A percentile compares a stretch with the other conserved stretches of the same genome.
These are phyloP conservation scores for Neuroterus valhalla DNA, from an alignment of 1,140 invertebrate species.

Conservation along the genomic window DNA sequence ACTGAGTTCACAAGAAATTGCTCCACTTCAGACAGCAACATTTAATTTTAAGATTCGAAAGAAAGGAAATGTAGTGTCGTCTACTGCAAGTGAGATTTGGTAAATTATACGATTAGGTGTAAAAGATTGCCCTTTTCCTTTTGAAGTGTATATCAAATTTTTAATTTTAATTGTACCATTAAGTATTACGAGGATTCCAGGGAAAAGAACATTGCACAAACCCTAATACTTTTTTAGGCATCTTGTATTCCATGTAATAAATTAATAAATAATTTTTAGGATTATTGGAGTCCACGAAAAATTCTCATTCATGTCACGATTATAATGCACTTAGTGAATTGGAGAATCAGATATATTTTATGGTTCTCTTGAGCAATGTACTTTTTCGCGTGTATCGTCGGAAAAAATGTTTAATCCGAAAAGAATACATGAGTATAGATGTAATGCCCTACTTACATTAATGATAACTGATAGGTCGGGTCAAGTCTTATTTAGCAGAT, in stretches of 20 bases:
- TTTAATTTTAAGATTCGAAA: background rate
- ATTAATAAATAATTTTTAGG: too few species aligned
- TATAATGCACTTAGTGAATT: background rate
- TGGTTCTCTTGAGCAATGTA: conserved; percentile 3
- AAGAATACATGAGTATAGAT: background rate
- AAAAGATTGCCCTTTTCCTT: conserved; percentile 49
- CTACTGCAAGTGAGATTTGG: background rate
- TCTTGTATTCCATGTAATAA: too few species aligned
- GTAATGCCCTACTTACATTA: too few species aligned
- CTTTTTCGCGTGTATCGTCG: background rate
- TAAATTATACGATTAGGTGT: conserved; percentile 10
- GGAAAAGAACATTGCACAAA: conserved; percentile 7
- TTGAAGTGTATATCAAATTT: conserved; percentile 55
- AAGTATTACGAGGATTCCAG: conserved; percentile 44
- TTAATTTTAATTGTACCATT: conserved; percentile 58
- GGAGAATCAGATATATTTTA: conserved; percentile 2
- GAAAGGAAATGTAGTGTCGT: background rate
- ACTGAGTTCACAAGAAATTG: background rate
- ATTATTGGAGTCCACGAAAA: background rate
- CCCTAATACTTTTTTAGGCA: too few species aligned
- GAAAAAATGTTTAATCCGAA: background rate
- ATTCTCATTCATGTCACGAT: background rate
- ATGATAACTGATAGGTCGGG: too few species aligned
- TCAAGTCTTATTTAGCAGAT: too few species aligned
- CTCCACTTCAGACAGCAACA: background rate